Evolutionary conservation across 2,113 vertebrate species (phyloP).

Genomic region (Dicerorhinus sumatrensis): DNA sequence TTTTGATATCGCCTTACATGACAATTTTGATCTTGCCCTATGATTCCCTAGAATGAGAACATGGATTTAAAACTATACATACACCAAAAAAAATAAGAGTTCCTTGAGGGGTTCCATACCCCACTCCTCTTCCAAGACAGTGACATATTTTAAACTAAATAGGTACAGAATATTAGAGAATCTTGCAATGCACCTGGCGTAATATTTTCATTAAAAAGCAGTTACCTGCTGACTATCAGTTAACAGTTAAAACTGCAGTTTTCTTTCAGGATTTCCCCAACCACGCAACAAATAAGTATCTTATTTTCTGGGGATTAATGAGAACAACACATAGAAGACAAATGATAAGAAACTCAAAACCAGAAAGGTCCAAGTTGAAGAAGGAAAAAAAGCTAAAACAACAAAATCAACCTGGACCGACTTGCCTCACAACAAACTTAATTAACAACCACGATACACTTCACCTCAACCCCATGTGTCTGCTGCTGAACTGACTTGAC

Average conservation of each 20-base stretch:
- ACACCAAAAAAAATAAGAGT: not conserved
- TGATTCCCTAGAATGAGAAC: not conserved
- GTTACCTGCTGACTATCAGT: not conserved
- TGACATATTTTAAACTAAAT: not conserved
- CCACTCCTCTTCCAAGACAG: not conserved
- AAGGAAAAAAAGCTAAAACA: not conserved
- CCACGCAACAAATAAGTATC: not conserved
- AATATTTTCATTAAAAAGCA: not conserved
- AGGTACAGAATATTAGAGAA: not conserved
- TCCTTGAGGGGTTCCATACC: not conserved
- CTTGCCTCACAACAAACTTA: not conserved
- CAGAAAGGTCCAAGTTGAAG: not conserved
- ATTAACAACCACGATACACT: not conserved
- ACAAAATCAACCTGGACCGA: not conserved
- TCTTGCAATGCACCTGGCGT: not conserved
- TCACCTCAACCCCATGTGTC: not conserved
- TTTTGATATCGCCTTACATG: not conserved
- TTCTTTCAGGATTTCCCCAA: not conserved
- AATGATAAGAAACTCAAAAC: not conserved
- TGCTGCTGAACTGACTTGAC: not conserved
- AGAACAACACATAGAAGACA: not conserved
- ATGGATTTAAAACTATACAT: not conserved
- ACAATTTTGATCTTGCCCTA: constrained; percentile 9
- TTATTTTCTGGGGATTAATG: not conserved
- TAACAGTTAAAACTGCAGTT: not conserved